phyloP scores from a whole-genome alignment of 2,113 vertebrate genomes.

The Pachyramphus minor region DNA sequence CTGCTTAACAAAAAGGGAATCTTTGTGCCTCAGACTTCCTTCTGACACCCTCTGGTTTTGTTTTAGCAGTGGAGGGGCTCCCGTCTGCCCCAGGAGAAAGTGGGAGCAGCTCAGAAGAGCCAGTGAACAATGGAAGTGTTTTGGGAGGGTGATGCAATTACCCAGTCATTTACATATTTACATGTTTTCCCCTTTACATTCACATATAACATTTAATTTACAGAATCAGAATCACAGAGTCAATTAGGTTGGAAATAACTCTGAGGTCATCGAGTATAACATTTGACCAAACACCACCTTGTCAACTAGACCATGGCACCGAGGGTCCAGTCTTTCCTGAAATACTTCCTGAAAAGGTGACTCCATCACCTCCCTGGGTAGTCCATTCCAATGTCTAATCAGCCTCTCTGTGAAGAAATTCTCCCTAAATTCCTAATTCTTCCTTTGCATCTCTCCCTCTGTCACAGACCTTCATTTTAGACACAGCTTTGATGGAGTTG shows the following conservation, averaged over 20 bases:
- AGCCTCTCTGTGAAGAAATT: not conserved
- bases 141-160: not conserved
- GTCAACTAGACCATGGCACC: not conserved
- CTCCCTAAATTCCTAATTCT: not conserved
- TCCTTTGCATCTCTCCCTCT: not conserved
- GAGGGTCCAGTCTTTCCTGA: not conserved
- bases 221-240: not conserved
- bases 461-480: not conserved
- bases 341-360: not conserved
- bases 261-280: not conserved
- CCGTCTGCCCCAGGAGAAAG: not conserved
- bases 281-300: not conserved
- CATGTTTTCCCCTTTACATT: not conserved
- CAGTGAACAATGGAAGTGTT: rapidly evolving
- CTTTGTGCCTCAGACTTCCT: not conserved
- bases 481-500: not conserved
- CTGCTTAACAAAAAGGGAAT: not conserved
- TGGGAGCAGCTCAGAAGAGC: not conserved
- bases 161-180: not conserved
- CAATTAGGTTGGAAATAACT: not conserved
- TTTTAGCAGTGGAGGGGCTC: not conserved
- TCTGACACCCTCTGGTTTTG: not conserved
- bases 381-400: not conserved
- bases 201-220: not conserved
- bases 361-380: not conserved